These are phyloP conservation scores for Ethmia dodecea DNA, from an alignment of 2,888 invertebrate genomes.

Conservation along the genomic window DNA sequence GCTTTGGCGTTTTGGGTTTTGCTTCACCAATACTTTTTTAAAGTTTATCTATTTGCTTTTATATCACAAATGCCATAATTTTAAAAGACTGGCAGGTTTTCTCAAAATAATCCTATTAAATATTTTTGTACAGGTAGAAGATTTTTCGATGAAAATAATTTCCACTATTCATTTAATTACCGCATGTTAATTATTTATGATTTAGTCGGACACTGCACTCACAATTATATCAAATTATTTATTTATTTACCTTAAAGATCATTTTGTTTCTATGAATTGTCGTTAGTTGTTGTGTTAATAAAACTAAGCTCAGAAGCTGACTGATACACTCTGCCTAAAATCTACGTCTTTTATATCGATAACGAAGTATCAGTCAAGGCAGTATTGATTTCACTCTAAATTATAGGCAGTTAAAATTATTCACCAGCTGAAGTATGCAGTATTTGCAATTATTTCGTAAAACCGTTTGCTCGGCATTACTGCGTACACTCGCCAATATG, in stretches of 20 bases:
- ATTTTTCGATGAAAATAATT: too few relatives aligned
- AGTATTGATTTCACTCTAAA: constrained; percentile 62
- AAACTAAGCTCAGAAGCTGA: constrained; percentile 36
- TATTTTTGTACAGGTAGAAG: too few relatives aligned
- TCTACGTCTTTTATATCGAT: constrained; percentile 62
- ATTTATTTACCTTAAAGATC: constrained; percentile 53
- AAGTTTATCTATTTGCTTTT: too few relatives aligned
- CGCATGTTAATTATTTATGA: too few relatives aligned
- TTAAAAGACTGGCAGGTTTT: too few relatives aligned
- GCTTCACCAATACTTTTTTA: too few relatives aligned
- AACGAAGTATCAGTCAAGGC: constrained; percentile 57
- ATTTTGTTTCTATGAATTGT: constrained; percentile 31
- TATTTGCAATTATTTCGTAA: constrained; percentile 51
- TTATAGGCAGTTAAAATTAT: constrained; percentile 42
- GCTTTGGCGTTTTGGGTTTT: too few relatives aligned
- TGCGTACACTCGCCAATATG: constrained; percentile 33
- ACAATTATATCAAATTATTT: neutral
- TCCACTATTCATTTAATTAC: too few relatives aligned
- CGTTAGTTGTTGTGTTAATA: constrained; percentile 32
- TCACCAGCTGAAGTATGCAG: constrained; percentile 37
- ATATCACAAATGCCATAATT: too few relatives aligned
- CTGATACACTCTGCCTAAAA: constrained; percentile 50
- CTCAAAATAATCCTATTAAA: too few relatives aligned
- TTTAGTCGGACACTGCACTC: neutral
- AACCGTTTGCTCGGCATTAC: constrained; percentile 31